Conservation (phyloP, 2,888 invertebrate genomes). For the Margaritifera margaritifera region DNA sequence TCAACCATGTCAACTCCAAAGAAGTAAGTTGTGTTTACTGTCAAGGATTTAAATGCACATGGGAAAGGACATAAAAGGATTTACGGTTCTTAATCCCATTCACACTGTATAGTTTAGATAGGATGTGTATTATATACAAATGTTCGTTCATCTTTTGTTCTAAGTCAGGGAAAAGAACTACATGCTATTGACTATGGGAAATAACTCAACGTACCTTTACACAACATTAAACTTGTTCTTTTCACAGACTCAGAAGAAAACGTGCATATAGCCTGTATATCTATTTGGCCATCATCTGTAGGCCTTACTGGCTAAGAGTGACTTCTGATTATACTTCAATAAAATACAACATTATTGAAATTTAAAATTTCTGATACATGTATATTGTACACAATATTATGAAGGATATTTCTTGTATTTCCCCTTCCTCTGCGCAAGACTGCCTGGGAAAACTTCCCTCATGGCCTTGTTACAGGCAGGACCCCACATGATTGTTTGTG, state of each 20-base stretch:
- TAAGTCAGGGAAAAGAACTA: too few relatives aligned
- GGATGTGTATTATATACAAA: not conserved
- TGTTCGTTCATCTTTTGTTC: too few relatives aligned
- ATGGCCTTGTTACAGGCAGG: conserved; percentile 64
- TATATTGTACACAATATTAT: not conserved
- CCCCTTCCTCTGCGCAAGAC: conserved; percentile 61
- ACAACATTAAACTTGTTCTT: too few relatives aligned
- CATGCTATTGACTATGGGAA: too few relatives aligned
- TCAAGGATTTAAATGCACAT: conserved; percentile 26
- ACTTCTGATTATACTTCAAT: too few relatives aligned
- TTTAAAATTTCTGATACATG: too few relatives aligned
- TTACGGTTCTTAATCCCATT: not conserved
- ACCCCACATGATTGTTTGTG: conserved; percentile 55
- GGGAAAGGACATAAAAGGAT: not conserved
- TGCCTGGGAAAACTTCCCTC: conserved; percentile 56
- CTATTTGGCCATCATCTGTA: too few relatives aligned
- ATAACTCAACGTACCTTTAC: too few relatives aligned
- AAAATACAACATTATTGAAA: too few relatives aligned
- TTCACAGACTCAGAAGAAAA: too few relatives aligned
- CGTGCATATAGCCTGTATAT: too few relatives aligned
- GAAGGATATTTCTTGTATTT: conserved; percentile 66
- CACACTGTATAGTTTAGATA: not conserved
- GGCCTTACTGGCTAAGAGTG: too few relatives aligned
- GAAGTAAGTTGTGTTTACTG: conserved; percentile 54
- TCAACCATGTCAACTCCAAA: conserved; percentile 58